Conservation (phyloP, 2,113 vertebrate species). For the Colaptes auratus region DNA sequence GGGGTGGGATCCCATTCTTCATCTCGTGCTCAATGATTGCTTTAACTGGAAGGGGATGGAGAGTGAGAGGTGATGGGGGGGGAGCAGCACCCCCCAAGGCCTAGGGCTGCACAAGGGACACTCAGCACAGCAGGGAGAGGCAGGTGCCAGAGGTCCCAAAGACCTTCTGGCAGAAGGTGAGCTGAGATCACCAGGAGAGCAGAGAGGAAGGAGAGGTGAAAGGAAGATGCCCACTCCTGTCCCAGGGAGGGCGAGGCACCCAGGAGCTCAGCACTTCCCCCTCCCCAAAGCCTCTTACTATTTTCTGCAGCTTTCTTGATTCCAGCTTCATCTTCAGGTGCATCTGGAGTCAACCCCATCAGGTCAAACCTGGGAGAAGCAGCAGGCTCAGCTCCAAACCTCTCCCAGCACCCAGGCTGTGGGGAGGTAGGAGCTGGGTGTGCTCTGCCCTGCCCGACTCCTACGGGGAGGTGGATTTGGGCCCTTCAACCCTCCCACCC, state of each 20-base stretch:
- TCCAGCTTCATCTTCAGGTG: conserved; percentile 92
- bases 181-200: background rate
- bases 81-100: background rate
- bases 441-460: background rate
- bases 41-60: conserved; percentile 81
- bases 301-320: conserved; percentile 97
- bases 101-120: background rate
- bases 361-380: conserved; percentile 89
- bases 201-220: background rate
- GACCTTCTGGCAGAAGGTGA: background rate
- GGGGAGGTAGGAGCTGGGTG: background rate
- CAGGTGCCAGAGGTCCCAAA: background rate
- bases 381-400: background rate
- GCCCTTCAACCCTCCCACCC: background rate
- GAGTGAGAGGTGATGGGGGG: background rate
- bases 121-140: background rate
- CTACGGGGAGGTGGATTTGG: background rate
- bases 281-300: conserved; percentile 77
- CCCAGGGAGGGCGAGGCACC: rapidly evolving
- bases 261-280: background rate
- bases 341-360: conserved; percentile 91
- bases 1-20: conserved; percentile 93
- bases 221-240: background rate
- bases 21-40: conserved; percentile 96
- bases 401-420: background rate